Evolutionary conservation across 2,113 vertebrate species (phyloP).

Genomic region (Lophura nycthemera): DNA sequence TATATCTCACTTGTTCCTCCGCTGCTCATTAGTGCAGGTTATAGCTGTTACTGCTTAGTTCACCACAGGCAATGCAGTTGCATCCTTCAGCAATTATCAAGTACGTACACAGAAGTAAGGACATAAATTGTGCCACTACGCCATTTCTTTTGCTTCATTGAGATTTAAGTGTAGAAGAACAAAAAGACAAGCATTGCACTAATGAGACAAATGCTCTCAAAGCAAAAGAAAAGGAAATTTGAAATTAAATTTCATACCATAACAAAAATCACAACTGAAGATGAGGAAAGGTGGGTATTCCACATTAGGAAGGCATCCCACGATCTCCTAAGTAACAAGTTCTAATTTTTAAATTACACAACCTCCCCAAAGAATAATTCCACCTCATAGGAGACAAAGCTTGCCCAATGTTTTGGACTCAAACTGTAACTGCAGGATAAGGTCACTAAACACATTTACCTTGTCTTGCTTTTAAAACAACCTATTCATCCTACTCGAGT

Average conservation of each 20-base stretch:
- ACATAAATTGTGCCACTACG: neutral
- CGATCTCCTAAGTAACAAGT: neutral
- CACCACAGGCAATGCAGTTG: neutral
- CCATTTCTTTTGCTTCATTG: neutral
- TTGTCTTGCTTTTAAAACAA: neutral
- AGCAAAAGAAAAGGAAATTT: neutral
- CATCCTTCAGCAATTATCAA: neutral
- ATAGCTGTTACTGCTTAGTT: neutral
- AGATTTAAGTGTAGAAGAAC: neutral
- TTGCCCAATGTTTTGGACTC: neutral
- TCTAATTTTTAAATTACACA: neutral
- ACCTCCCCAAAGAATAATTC: neutral
- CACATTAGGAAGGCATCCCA: neutral
- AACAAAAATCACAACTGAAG: neutral
- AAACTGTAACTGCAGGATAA: neutral
- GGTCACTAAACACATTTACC: neutral
- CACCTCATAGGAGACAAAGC: neutral
- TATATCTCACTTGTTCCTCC: neutral
- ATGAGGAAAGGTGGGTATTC: neutral
- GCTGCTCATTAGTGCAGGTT: neutral
- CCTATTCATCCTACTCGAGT: no score
- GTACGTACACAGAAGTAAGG: neutral
- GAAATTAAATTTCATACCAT: neutral
- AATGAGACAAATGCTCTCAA: neutral
- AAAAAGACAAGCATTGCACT: neutral